phyloP scores from a whole-genome alignment of 2,888 invertebrate species.

The Eutolmus rufibarbis region DNA sequence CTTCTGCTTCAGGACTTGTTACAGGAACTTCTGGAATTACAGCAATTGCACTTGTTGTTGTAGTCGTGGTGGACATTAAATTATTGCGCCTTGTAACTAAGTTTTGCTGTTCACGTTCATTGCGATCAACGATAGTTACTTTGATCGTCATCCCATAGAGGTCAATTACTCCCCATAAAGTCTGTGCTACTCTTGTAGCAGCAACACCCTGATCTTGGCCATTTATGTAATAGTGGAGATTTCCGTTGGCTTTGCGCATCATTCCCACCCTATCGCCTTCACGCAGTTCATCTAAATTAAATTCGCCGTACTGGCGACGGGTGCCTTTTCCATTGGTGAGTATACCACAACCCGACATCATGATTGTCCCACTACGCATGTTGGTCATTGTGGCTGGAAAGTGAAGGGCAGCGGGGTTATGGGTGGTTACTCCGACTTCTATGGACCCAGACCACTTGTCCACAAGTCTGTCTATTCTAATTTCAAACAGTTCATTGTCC shows the following conservation, averaged over 20 bases:
- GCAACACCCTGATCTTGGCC: conserved; percentile 93
- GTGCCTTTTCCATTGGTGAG: conserved; percentile 96
- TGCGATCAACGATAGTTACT: conserved; percentile 85
- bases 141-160: conserved; percentile 94
- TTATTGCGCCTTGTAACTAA: conserved; percentile 74
- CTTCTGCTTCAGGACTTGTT: conserved; percentile 36
- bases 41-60: conserved; percentile 47
- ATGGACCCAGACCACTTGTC: conserved; percentile 85
- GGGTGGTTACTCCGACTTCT: conserved; percentile 89
- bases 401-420: conserved; percentile 86
- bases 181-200: conserved; percentile 78
- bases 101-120: conserved; percentile 79
- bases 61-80: conserved; percentile 56
- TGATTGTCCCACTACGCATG: conserved; percentile 88
- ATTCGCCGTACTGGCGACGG: conserved; percentile 89
- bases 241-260: conserved; percentile 83
- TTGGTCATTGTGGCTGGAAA: conserved; percentile 98
- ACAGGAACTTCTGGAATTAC: conserved; percentile 48
- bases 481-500: conserved; percentile 93
- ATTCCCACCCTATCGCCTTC: conserved; percentile 93
- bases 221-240: conserved; percentile 92
- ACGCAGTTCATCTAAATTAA: conserved; percentile 90
- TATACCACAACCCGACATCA: conserved; percentile 98
- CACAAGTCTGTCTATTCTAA: conserved; percentile 89
- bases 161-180: conserved; percentile 94